Conservation (phyloP, 2,888 invertebrate genomes). For the Osedax fenrisi region DNA sequence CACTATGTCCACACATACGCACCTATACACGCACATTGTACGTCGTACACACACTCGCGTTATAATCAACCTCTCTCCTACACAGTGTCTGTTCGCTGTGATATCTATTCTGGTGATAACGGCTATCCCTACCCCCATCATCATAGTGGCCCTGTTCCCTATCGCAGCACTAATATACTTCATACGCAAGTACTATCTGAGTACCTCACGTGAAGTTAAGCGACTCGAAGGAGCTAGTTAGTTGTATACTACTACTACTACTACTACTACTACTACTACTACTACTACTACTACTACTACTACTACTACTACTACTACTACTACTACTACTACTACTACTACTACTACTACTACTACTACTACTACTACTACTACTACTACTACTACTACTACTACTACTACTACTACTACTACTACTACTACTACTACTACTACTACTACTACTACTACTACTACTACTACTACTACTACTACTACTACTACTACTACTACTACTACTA, state of each 20-base stretch:
- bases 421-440: slow-evolving; percentile 2
- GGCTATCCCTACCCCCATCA: neutral
- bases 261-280: slow-evolving; percentile 2
- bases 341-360: slow-evolving; percentile 2
- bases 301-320: slow-evolving; percentile 2
- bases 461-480: slow-evolving; percentile 2
- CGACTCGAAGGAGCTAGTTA: neutral
- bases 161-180: neutral
- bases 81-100: neutral
- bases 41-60: neutral
- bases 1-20: no score
- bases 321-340: slow-evolving; percentile 2
- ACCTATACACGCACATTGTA: neutral
- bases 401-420: slow-evolving; percentile 2
- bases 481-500: slow-evolving; percentile 2
- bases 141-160: neutral
- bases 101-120: neutral
- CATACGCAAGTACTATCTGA: neutral
- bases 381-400: slow-evolving; percentile 2
- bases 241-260: neutral
- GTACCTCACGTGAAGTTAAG: neutral
- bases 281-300: slow-evolving; percentile 2
- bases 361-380: slow-evolving; percentile 2
- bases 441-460: slow-evolving; percentile 2
- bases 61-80: neutral